Conservation (phyloP, 2,113 vertebrate species). For the Beaufortia kweichowensis region DNA sequence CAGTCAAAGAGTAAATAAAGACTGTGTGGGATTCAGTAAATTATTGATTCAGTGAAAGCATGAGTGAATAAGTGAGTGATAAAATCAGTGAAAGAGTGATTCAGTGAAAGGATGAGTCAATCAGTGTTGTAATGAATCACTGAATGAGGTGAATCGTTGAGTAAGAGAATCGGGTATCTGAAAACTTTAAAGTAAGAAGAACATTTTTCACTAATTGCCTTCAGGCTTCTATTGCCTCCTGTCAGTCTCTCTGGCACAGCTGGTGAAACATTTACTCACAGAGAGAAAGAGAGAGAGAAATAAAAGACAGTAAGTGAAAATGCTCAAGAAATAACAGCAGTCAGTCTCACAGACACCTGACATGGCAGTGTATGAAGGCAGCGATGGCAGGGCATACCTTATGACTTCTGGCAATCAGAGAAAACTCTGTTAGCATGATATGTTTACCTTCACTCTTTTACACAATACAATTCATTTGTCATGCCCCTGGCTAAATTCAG, state of each 20-base stretch:
- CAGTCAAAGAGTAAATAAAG: too few relatives aligned
- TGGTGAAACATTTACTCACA: conserved; percentile 27
- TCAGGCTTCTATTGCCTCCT: conserved; percentile 11
- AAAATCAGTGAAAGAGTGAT: too few relatives aligned
- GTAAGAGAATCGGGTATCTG: too few relatives aligned
- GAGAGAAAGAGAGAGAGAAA: neutral
- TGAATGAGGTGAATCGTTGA: too few relatives aligned
- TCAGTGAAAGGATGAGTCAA: too few relatives aligned
- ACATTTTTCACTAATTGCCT: conserved; percentile 24
- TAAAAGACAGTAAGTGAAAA: neutral
- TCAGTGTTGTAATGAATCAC: neutral
- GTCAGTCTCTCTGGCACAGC: conserved; percentile 6
- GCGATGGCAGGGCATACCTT: neutral
- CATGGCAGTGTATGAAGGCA: conserved; percentile 2
- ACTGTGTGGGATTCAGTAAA: too few relatives aligned
- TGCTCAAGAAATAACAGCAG: neutral
- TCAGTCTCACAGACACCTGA: neutral
- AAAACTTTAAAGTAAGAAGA: neutral
- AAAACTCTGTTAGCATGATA: neutral
- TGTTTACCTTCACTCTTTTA: neutral
- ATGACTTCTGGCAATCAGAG: conserved; percentile 13
- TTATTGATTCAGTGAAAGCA: too few relatives aligned
- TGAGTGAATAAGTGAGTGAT: too few relatives aligned
- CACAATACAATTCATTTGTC: neutral
- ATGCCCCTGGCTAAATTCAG: neutral